These are phyloP conservation scores for Diorhabda carinulata DNA, from an alignment of 1,140 invertebrate species.

Conservation along the genomic window DNA sequence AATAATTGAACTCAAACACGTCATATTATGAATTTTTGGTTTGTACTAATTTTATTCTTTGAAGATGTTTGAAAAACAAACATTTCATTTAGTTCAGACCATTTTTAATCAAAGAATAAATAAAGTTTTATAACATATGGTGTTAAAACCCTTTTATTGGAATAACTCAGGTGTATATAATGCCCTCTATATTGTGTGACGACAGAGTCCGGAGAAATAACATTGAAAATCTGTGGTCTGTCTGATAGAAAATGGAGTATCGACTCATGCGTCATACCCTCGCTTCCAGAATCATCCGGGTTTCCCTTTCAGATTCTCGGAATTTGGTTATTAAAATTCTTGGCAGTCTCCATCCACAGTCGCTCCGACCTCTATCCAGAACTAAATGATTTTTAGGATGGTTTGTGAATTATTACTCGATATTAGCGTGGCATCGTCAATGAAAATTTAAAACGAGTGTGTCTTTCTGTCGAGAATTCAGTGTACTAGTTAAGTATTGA, in stretches of 20 bases:
- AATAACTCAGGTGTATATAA: not conserved
- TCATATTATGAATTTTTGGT: too few species aligned
- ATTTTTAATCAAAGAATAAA: too few species aligned
- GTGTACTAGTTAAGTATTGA: not conserved
- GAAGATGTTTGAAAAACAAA: too few species aligned
- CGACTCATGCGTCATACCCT: not conserved
- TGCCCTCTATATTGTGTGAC: not conserved
- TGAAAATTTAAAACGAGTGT: slow-evolving; percentile 2
- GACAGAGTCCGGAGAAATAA: not conserved
- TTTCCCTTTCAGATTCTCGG: not conserved
- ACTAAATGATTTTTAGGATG: slow-evolving; percentile 2
- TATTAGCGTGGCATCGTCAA: not conserved
- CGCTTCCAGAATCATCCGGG: slow-evolving; percentile 1
- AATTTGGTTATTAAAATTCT: slow-evolving; percentile 3
- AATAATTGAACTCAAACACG: too few species aligned
- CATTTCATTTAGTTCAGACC: too few species aligned
- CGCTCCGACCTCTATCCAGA: not conserved
- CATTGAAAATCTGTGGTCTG: not conserved
- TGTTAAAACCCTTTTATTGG: not conserved
- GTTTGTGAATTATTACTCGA: not conserved
- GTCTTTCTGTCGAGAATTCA: not conserved
- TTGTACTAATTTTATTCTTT: too few species aligned
- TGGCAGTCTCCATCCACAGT: not conserved
- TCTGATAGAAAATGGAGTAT: not conserved
- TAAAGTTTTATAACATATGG: too few species aligned